Evolutionary conservation across 53 echinoderm and acorn worm species (phyloP).

Genomic region (Stichopus horrens): DNA sequence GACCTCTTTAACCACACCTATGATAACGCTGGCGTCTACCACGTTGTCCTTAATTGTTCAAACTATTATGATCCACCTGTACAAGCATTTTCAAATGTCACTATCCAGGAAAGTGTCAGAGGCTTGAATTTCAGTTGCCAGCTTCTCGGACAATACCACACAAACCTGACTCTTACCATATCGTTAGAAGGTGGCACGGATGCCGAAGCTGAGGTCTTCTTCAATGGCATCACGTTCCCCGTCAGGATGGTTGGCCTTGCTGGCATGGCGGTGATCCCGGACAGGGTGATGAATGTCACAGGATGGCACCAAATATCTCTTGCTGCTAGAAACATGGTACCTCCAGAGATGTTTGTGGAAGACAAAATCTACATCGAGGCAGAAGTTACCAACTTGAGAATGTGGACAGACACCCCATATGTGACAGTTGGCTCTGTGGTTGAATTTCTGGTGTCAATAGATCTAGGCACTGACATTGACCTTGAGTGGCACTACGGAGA

Average conservation of each 20-base stretch:
- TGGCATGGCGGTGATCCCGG: conserved; percentile 57
- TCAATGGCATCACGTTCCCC: conserved; percentile 39
- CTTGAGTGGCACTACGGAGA: conserved; percentile 75
- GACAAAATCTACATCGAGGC: conserved; percentile 67
- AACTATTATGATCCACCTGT: conserved; percentile 66
- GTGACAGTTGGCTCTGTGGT: conserved; percentile 57
- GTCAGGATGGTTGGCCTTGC: conserved; percentile 40
- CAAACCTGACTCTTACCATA: conserved; percentile 62
- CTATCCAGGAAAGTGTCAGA: conserved; percentile 55
- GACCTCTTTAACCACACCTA: conserved; percentile 66
- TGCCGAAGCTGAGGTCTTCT: conserved; percentile 43
- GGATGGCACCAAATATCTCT: conserved; percentile 62
- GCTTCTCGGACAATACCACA: conserved; percentile 56
- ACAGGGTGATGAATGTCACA: conserved; percentile 53
- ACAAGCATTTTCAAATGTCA: conserved; percentile 37
- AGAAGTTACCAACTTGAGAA: conserved; percentile 54
- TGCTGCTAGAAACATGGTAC: conserved; percentile 62
- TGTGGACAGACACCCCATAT: conserved; percentile 71
- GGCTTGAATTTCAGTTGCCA: conserved; percentile 58
- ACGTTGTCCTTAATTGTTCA: conserved; percentile 57
- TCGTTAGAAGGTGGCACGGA: conserved; percentile 66
- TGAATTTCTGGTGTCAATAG: conserved; percentile 53
- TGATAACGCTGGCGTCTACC: conserved; percentile 44
- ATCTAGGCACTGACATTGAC: conserved; percentile 61
- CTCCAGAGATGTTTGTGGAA: conserved; percentile 50